Evolutionary conservation across 2,113 vertebrate genomes (phyloP).

Genomic region (Manacus vitellinus): DNA sequence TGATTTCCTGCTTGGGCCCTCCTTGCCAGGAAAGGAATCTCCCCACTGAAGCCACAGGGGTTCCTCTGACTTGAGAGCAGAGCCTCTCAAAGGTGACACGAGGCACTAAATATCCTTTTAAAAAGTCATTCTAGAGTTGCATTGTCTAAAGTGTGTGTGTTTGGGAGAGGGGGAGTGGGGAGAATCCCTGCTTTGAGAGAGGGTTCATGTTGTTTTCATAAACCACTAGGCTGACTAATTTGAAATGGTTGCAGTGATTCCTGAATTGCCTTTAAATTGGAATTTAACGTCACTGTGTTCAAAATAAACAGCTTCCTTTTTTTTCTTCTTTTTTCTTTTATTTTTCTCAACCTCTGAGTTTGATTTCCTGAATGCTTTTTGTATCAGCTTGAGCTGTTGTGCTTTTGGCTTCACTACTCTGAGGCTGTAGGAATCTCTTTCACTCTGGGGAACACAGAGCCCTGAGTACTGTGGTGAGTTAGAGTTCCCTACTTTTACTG

Average conservation of each 20-base stretch:
- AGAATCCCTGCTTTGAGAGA: not conserved
- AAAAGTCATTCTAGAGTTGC: not conserved
- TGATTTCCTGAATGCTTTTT: not conserved
- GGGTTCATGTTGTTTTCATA: not conserved
- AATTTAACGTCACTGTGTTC: not conserved
- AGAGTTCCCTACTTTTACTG: not conserved
- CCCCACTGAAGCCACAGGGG: accelerated
- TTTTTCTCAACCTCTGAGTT: not conserved
- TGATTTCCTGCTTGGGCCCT: not conserved
- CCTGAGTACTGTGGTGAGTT: not conserved
- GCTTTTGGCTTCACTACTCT: not conserved
- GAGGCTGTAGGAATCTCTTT: not conserved
- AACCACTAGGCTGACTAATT: not conserved
- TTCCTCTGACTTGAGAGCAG: not conserved
- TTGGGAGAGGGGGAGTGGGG: not conserved
- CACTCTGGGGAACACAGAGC: not conserved
- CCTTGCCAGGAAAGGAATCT: not conserved
- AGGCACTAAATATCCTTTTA: not conserved
- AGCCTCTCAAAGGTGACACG: not conserved
- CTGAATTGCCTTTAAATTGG: not conserved
- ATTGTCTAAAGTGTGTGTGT: not conserved
- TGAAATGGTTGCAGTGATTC: not conserved
- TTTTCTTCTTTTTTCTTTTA: not conserved
- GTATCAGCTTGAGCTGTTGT: not conserved
- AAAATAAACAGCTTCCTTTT: not conserved